Base-by-base conservation (phyloP, 2,797 vertebrate species). In the Xyrichtys novacula region DNA sequence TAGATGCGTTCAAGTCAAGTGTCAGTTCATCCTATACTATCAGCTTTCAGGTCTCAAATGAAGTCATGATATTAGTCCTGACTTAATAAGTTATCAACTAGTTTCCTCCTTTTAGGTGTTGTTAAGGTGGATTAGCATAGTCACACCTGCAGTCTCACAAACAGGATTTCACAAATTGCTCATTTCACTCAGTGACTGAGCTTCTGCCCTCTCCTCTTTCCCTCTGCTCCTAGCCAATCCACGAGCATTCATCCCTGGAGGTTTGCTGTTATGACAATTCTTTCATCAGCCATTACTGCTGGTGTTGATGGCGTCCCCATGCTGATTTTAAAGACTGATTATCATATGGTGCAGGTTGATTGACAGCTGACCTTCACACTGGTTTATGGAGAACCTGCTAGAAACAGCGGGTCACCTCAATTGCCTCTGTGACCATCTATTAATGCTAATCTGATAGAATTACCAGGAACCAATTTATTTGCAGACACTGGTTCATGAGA, bases 291-390 rank as follows among this genome's bases (percentile, higher is more conserved):
- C 78, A 76, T 91, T 87, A 87, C 76, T 69, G 73, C 81, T 79
- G 52, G 49, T 71, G 79, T 85, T 93, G 92, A 91, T 90, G 86
- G 80, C 72, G 71, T 86, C 81, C 75, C 74, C 74, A 63, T 77
- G 73, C 83, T 77, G 75, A 78, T 81, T 90, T 90, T 86, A 80
- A 89, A 88, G 85, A 83, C 85, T 89, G 78, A 91, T 94, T 90
- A 93, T 87, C 89, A 93, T 92, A 91, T 88, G 81, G 80, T 67
- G 82, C 43, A 19, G 56, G 67, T 81, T 92, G 93, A 95, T 90
- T 94, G 93, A 93, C 90, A 90, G 89, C 89, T 94, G 92, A 94
- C 93, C 92, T 94, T 94, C 90, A 91, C 68, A 78, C 69, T 70
- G 85, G 80, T 91, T 93, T 90, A 87, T 86, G 82, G 89, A 80